phyloP scores from a whole-genome alignment of 2,113 vertebrate species.

The Labrus mixtus region DNA sequence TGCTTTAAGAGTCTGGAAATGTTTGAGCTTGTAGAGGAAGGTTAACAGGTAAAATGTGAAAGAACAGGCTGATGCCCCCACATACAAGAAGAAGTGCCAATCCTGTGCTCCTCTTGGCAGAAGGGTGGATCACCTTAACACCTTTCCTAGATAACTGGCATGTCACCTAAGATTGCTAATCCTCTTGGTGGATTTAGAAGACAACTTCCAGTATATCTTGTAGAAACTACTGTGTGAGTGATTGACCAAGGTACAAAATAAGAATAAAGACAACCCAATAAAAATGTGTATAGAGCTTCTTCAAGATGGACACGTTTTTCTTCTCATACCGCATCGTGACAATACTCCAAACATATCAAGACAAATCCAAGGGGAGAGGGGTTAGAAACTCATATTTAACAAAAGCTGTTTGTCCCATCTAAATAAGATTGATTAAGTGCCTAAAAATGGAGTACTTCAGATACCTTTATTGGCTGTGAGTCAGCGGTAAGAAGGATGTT shows the following conservation, averaged over 20 bases:
- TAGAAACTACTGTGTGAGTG: neutral
- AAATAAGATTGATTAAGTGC: neutral
- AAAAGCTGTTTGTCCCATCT: neutral
- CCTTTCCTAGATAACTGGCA: neutral
- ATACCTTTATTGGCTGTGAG: neutral
- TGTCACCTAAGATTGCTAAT: neutral
- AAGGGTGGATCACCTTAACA: neutral
- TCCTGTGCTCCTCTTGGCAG: neutral
- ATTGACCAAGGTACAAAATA: neutral
- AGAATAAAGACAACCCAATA: too few relatives aligned
- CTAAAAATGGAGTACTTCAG: neutral
- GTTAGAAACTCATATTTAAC: neutral
- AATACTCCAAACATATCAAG: neutral
- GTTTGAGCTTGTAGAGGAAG: neutral
- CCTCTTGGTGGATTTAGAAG: constrained; percentile 3
- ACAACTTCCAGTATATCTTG: constrained; percentile 4
- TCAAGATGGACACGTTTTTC: too few relatives aligned
- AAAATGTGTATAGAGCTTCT: too few relatives aligned
- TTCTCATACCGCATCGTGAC: too few relatives aligned
- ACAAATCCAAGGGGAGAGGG: neutral
- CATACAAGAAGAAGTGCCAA: neutral
- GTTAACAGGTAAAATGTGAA: neutral
- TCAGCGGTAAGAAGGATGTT: neutral
- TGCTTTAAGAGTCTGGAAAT: neutral
- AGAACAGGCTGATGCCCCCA: neutral